Evolutionary conservation across 2,113 vertebrate genomes (phyloP).

Genomic region (Heterochromis multidens): DNA sequence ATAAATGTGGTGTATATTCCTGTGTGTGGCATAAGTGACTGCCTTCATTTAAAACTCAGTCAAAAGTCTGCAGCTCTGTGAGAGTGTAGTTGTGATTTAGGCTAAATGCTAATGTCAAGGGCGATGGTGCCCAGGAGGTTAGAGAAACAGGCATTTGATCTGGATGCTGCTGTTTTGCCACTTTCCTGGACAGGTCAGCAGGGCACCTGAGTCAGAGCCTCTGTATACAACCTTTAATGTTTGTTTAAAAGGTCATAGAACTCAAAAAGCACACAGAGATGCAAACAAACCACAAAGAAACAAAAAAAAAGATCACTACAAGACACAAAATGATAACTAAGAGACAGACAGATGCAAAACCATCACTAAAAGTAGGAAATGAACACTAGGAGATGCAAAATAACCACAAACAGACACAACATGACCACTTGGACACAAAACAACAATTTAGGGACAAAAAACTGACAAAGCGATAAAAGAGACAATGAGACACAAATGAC

Average conservation of each 20-base stretch:
- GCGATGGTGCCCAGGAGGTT: no score
- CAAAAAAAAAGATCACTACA: background rate
- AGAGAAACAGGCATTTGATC: no score
- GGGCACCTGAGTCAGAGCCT: background rate
- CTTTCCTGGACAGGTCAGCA: no score
- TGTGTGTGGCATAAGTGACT: background rate
- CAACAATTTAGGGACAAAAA: background rate
- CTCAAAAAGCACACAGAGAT: background rate
- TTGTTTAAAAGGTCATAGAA: background rate
- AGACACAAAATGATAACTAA: rapidly evolving
- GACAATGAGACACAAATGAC: background rate
- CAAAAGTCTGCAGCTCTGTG: background rate
- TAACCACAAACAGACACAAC: rapidly evolving
- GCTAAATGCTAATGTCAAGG: background rate
- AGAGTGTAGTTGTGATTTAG: background rate
- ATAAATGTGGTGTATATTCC: background rate
- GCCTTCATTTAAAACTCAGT: background rate
- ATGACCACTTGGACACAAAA: background rate
- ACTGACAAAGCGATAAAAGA: no score
- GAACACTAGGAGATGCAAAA: background rate
- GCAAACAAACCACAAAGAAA: background rate
- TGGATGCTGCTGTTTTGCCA: no score
- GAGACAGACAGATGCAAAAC: background rate
- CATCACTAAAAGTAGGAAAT: background rate
- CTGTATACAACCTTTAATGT: background rate